phyloP scores from a whole-genome alignment of 1,140 invertebrate species.

The Drosophila busckii region DNA sequence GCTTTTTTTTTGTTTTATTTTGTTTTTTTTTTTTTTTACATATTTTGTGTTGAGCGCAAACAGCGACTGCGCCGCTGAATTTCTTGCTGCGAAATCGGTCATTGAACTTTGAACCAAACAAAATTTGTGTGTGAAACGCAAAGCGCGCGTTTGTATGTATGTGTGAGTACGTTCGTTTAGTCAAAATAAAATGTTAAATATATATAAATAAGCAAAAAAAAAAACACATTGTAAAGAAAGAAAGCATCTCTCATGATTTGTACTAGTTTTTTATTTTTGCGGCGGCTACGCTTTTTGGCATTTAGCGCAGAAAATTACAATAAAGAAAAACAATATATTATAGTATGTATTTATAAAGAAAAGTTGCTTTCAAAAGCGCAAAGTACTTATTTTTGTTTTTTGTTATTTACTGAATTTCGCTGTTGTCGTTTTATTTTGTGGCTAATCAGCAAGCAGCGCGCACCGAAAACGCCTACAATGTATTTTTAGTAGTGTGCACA shows the following conservation, averaged over 20 bases:
- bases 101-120: slow-evolving; percentile 70
- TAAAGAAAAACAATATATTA: slow-evolving; percentile 49
- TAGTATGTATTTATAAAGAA: too few relatives aligned
- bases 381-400: slow-evolving; percentile 26
- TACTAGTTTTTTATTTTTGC: not conserved
- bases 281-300: not conserved
- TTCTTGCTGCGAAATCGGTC: slow-evolving; percentile 61
- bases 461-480: slow-evolving; percentile 54
- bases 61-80: slow-evolving; percentile 36
- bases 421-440: slow-evolving; percentile 24
- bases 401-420: slow-evolving; percentile 1
- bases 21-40: slow-evolving; percentile 28
- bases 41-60: slow-evolving; percentile 21
- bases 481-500: slow-evolving; percentile 60
- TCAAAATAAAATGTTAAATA: slow-evolving; percentile 1
- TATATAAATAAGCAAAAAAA: not conserved
- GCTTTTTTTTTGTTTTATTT: slow-evolving; percentile 19
- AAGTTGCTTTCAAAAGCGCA: slow-evolving; percentile 49
- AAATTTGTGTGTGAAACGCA: not conserved
- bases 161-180: slow-evolving; percentile 6
- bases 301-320: slow-evolving; percentile 36
- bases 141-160: slow-evolving; percentile 3
- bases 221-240: slow-evolving; percentile 8
- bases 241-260: slow-evolving; percentile 16
- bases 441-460: slow-evolving; percentile 54